phyloP scores from a whole-genome alignment of 2,888 invertebrate species.

The Mythimna pallens region DNA sequence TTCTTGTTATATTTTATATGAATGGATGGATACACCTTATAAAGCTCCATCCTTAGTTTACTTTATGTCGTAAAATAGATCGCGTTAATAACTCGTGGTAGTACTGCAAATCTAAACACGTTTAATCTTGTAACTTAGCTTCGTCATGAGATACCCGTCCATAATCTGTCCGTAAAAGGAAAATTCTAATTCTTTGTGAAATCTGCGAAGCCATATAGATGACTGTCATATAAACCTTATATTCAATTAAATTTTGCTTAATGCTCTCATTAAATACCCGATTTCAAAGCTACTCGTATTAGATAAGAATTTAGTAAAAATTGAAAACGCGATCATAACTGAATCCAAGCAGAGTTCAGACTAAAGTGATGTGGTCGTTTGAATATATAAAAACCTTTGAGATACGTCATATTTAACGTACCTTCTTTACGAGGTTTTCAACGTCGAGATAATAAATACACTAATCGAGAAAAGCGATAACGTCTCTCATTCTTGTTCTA shows the following conservation, averaged over 20 bases:
- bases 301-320: neutral
- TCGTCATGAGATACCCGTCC: neutral
- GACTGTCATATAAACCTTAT: neutral
- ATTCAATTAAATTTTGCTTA: neutral
- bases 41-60: too few species aligned
- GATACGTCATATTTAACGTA: too few species aligned
- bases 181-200: constrained; percentile 6
- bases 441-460: too few species aligned
- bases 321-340: neutral
- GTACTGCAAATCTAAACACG: too few species aligned
- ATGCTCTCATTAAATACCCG: neutral
- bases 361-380: too few species aligned
- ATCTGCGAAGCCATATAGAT: neutral
- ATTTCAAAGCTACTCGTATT: neutral
- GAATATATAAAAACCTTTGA: too few species aligned
- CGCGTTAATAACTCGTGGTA: too few species aligned
- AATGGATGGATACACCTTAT: too few species aligned
- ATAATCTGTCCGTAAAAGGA: neutral
- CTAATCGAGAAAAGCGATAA: neutral
- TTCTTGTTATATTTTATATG: too few species aligned
- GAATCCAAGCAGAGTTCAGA: neutral
- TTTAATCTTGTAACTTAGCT: neutral
- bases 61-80: too few species aligned
- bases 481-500: neutral
- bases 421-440: too few species aligned